Base-by-base conservation (phyloP, 2,113 vertebrate genomes). In the Dipodomys spectabilis region DNA sequence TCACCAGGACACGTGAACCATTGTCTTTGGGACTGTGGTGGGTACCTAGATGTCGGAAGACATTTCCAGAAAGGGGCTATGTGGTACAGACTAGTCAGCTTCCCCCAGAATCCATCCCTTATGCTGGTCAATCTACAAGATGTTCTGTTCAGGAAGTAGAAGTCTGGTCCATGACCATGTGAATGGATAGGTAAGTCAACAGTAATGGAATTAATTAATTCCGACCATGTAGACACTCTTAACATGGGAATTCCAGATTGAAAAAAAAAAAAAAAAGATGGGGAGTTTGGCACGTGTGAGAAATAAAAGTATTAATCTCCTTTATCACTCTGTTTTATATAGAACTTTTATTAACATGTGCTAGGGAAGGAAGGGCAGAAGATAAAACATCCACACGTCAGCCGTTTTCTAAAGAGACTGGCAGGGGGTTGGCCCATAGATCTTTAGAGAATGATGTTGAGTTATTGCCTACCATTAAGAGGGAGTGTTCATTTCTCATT, bases 271-370 rank as follows among this genome's bases (percentile, higher is more conserved):
- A 35, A 39, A 57, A 57, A 57, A 57, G 53, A 57, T 57, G 81
- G 75, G 87, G 87, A 72, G 45, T 92, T 95, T 85, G 83, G 96
- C 93, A 93, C 5, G 0, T 93, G 92, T 91, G 92, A 90, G 95
- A 95, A 97, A 93, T 94, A 96, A 86, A 96, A 95, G 88, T 94
- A 92, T 94, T 92, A 93, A 92, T 94, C 94, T 97, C 94, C 88
- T 95, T 94, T 92, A 94, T 95, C 85, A 69, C 88, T 83, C 71
- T 65, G 83, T 95, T 95, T 95, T 94, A 95, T 92, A 92, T 62
- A 93, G 94, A 95, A 96, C 85, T 97, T 96, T 95, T 93, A 97
- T 96, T 92, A 96, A 91, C 95, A 95, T 75, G 94, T 93, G 86
- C 75, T 83, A 12, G 72, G 28, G 88, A 84, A 90, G 82, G 83